These are phyloP conservation scores for Scaptomyza parva DNA, from an alignment of 2,888 invertebrate genomes.

Conservation along the genomic window DNA sequence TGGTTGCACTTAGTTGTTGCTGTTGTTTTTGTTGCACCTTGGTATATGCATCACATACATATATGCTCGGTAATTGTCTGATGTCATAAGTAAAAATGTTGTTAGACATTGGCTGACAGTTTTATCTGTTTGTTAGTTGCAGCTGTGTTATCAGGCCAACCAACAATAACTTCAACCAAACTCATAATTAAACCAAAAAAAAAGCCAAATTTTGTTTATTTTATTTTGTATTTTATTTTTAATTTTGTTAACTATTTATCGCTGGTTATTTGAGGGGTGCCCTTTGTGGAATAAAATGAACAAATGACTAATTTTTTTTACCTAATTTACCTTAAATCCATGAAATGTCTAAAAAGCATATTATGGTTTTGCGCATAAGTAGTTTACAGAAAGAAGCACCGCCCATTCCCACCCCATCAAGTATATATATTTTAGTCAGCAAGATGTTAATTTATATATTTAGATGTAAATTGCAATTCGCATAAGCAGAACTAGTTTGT, in stretches of 20 bases:
- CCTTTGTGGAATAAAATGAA: neutral
- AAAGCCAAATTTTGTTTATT: neutral
- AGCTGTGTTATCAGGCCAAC: slow-evolving; percentile 10
- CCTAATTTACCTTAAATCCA: too few relatives aligned
- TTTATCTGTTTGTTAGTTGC: slow-evolving; percentile 29
- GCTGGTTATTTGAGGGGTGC: neutral
- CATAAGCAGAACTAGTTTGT: too few relatives aligned
- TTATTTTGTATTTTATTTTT: neutral
- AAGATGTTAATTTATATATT: too few relatives aligned
- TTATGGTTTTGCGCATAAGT: too few relatives aligned
- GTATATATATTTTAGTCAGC: too few relatives aligned
- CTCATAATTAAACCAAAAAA: slow-evolving; percentile 21
- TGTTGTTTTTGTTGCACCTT: slow-evolving; percentile 30
- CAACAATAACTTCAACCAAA: slow-evolving; percentile 15
- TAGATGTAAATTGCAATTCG: too few relatives aligned
- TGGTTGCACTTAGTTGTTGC: slow-evolving; percentile 37
- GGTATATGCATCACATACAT: slow-evolving; percentile 7
- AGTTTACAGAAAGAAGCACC: too few relatives aligned
- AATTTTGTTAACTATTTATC: neutral
- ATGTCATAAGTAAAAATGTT: slow-evolving; percentile 76
- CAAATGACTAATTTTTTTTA: too few relatives aligned
- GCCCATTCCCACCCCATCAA: too few relatives aligned
- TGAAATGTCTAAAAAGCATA: too few relatives aligned
- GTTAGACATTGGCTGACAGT: slow-evolving; percentile 65
- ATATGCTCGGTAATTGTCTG: slow-evolving; percentile 51